phyloP scores from a whole-genome alignment of 2,797 vertebrate species.

The Telmatherina bonti region DNA sequence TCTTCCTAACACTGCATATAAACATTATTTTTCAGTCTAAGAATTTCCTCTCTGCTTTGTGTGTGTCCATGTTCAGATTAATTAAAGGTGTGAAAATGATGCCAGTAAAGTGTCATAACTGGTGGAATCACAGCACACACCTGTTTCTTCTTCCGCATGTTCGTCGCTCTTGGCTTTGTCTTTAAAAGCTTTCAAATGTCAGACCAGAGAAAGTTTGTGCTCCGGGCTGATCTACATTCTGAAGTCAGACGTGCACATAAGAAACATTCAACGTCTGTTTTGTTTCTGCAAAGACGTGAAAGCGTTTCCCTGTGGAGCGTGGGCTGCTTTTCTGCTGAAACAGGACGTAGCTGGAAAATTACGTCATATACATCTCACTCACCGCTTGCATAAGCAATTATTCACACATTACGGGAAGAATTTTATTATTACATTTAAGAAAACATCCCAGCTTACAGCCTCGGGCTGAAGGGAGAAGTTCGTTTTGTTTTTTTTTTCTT shows the following conservation, averaged over 20 bases:
- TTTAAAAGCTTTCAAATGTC: not conserved
- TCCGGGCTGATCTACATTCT: slow-evolving; percentile 10
- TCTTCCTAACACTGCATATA: too few species aligned
- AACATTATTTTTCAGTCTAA: too few species aligned
- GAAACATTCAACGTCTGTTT: slow-evolving; percentile 20
- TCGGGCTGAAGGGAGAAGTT: not conserved
- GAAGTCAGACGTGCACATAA: not conserved
- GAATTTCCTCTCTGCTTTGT: too few species aligned
- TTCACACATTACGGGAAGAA: slow-evolving; percentile 25
- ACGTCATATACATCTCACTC: not conserved
- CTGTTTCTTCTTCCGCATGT: slow-evolving; percentile 22
- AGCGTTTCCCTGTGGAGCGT: slow-evolving; percentile 18
- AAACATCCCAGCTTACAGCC: slow-evolving; percentile 5
- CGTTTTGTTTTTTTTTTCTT: slow-evolving; percentile 1
- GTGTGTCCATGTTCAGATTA: slow-evolving; percentile 49
- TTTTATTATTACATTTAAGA: slow-evolving; percentile 27
- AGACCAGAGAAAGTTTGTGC: not conserved
- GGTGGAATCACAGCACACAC: not conserved
- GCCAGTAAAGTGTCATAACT: slow-evolving; percentile 55
- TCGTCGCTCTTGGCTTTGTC: slow-evolving; percentile 44
- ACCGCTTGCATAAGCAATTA: slow-evolving; percentile 30
- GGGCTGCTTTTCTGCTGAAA: slow-evolving; percentile 30
- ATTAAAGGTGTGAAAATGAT: slow-evolving; percentile 57
- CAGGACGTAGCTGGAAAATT: not conserved
- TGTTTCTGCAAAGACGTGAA: not conserved